Evolutionary conservation across 2,888 invertebrate species (phyloP), one percentile per base, ranked within the genome.

Genomic region (Pseudococcus viburni): DNA sequence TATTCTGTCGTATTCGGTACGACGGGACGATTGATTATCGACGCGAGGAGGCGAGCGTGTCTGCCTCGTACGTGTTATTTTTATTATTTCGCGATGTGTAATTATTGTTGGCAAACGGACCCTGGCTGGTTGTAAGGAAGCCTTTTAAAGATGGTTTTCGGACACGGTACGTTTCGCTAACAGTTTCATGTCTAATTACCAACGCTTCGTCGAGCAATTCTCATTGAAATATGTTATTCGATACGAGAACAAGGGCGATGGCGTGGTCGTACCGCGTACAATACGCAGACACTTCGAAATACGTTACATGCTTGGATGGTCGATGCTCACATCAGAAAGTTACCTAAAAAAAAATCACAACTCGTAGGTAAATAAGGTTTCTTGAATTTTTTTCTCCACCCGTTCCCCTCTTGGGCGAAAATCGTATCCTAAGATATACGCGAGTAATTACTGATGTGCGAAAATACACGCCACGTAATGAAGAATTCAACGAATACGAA

Each of bases 171-270:
- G 80, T 83, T 83, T 83, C 80, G 80, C 42, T 83, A 46, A 83
- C 46, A 83, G 80, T 83, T 83, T 83, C 80, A 83, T 83, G 80
- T 83, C 80, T 83, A 83, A 83, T 83, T 83, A 83, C 80, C 12
- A 83, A 83, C 80, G 80, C 80, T 83, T 83, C 42, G 46, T 83
- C 80, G 80, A 83, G 80, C 80, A 83, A 83, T 83, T 83, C 80
- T 83, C 80, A 83, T 42, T 46, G 80, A 83, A 83, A 83, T 83
- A 83, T 46, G 80, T 83, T 83, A 83, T 83, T 83, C 80, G 80
- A 83, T 83, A 33, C 42, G 11, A 33, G 33, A 83, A 46, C 33
- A 83, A 39, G 80, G 42, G 80, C 19, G 46, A 46, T 83, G 80
- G 80, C 46, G 80, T 9, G 46, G 46, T 73, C 42, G 46, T 46